Conservation (phyloP, 2,888 invertebrate genomes). For the Antheraea yamamai region DNA sequence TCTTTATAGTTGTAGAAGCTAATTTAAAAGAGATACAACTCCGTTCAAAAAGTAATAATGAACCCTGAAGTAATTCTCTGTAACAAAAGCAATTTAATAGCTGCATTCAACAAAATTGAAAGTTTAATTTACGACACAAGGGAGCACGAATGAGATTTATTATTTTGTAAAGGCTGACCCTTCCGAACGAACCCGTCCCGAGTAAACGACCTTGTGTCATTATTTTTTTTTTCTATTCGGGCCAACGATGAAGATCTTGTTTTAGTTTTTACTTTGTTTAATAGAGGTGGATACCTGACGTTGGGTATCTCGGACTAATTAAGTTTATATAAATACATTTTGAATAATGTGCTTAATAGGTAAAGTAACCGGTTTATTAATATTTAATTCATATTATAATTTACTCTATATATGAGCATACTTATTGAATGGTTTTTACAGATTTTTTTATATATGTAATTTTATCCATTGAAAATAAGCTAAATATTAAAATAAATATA, state of each 20-base stretch:
- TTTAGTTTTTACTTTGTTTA: conserved; percentile 37
- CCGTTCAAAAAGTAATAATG: neutral
- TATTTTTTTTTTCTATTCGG: conserved; percentile 37
- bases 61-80: neutral
- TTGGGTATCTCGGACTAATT: conserved; percentile 1
- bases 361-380: neutral
- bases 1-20: neutral
- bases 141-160: conserved; percentile 7
- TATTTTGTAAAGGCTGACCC: conserved; percentile 22
- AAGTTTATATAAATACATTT: conserved; percentile 1
- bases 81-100: conserved; percentile 3
- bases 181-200: conserved; percentile 26
- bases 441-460: neutral
- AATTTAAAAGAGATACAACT: neutral
- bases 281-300: conserved; percentile 13
- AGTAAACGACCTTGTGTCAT: conserved; percentile 40
- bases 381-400: neutral
- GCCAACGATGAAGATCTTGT: conserved; percentile 38
- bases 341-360: neutral
- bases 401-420: neutral
- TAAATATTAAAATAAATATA: too few species aligned
- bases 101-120: conserved; percentile 11
- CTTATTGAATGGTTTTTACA: neutral
- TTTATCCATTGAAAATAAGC: neutral
- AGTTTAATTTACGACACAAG: conserved; percentile 7